phyloP scores from a whole-genome alignment of 2,888 invertebrate genomes.

The Hirtodrosophila duncani region DNA sequence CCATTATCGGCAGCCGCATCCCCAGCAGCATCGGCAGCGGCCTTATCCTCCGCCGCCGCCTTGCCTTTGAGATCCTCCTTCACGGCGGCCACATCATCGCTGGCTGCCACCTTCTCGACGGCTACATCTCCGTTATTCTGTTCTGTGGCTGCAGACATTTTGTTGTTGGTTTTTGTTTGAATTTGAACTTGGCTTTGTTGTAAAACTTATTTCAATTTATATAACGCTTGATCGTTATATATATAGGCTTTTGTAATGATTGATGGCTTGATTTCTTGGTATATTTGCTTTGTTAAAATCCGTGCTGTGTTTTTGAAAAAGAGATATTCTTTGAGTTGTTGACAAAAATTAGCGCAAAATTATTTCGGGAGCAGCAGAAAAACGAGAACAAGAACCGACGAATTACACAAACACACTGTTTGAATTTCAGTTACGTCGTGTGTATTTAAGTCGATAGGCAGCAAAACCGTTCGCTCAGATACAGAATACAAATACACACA shows the following conservation, averaged over 20 bases:
- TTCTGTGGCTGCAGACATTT: slow-evolving; percentile 87
- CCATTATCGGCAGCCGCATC: slow-evolving; percentile 74
- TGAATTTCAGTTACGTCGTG: slow-evolving; percentile 59
- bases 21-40: slow-evolving; percentile 57
- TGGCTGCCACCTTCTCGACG: slow-evolving; percentile 84
- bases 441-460: slow-evolving; percentile 71
- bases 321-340: slow-evolving; percentile 49
- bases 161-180: slow-evolving; percentile 43
- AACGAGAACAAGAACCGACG: slow-evolving; percentile 67
- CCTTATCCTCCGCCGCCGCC: slow-evolving; percentile 68
- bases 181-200: slow-evolving; percentile 38
- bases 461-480: slow-evolving; percentile 19
- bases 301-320: slow-evolving; percentile 57
- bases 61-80: slow-evolving; percentile 79
- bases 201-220: slow-evolving; percentile 59
- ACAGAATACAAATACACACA: slow-evolving; percentile 7
- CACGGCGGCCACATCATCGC: slow-evolving; percentile 69
- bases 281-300: slow-evolving; percentile 48
- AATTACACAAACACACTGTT: slow-evolving; percentile 75
- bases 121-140: slow-evolving; percentile 85
- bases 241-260: slow-evolving; percentile 46
- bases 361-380: slow-evolving; percentile 45
- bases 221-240: slow-evolving; percentile 62
- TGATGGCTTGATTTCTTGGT: slow-evolving; percentile 37
- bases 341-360: slow-evolving; percentile 70